Evolutionary conservation across 2,797 vertebrate genomes (phyloP), one percentile per base, ranked within the genome.

Genomic region (Lepidocolaptes lacrymiger): DNA sequence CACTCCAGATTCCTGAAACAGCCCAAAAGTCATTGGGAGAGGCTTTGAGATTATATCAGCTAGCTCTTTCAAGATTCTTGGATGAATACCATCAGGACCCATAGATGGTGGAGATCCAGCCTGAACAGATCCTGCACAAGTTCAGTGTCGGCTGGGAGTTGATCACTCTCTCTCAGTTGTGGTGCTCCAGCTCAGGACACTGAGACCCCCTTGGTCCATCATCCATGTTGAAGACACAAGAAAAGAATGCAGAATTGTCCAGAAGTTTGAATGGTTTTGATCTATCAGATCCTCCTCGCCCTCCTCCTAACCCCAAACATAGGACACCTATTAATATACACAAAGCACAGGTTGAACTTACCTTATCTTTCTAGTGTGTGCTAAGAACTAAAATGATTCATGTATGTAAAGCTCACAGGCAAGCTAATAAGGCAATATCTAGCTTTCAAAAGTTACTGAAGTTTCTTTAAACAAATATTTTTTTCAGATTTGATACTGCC

Each of bases 21-120:
- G 10, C 34, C 46, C 0, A 0, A 62, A 55, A 77, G 32, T 41
- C 56, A 48, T 22, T 32, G 21, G 0, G 3, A 34, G 41, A 62
- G 16, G 5, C 26, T 61, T 39, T 61, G 21, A 41, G 39, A 55
- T 55, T 26, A 12, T 34, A 78, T 30, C 49, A 62, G 3, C 21
- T 30, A 71, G 21, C 21, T 71, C 26, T 49, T 69, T 69, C 34
- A 78, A 30, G 56, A 30, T 62, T 22, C 21, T 55, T 77, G 34
- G 10, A 77, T 36, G 4, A 77, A 55, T 62, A 14, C 24, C 20
- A 54, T 41, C 24, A 69, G 21, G 20, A 3, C 34, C 1, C 34
- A 26, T 15, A 34, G 11, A 34, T 30, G 77, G 34, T 14, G 30
- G 34, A 46, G 16, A 55, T 34, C 24, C 22, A 58, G 22, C 12